Evolutionary conservation across 2,888 invertebrate genomes (phyloP).

Genomic region (Spatulosminthurus flaviceps): DNA sequence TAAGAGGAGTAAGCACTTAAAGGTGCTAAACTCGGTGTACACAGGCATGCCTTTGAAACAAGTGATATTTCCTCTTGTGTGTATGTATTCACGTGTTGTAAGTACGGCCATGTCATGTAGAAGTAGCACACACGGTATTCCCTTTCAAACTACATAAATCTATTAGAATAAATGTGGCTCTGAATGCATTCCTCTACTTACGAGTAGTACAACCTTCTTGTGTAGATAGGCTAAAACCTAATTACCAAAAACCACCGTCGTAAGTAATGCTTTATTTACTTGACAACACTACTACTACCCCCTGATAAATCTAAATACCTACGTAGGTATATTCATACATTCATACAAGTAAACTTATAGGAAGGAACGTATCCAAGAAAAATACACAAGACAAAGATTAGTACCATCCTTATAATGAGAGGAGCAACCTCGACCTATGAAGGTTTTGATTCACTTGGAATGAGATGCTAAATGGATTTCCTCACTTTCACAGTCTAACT

Average conservation of each 20-base stretch:
- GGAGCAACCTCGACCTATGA: background rate
- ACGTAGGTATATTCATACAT: too few relatives aligned
- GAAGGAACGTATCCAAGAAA: too few relatives aligned
- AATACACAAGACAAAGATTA: background rate
- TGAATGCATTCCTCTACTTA: background rate
- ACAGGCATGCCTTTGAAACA: conserved; percentile 43
- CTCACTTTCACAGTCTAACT: conserved; percentile 2
- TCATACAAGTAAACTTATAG: background rate
- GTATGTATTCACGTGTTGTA: background rate
- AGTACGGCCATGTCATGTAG: too few relatives aligned
- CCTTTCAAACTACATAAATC: conserved; percentile 6
- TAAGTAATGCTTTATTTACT: background rate
- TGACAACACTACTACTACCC: background rate
- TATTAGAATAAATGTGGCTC: background rate
- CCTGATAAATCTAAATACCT: too few relatives aligned
- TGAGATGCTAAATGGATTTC: conserved; percentile 40
- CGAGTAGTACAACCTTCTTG: too few relatives aligned
- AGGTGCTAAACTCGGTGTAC: conserved; percentile 50
- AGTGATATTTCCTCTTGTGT: conserved; percentile 32
- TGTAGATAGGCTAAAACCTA: background rate
- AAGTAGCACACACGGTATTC: too few relatives aligned
- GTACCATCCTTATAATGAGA: conserved; percentile 9
- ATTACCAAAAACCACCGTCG: conserved; percentile 3
- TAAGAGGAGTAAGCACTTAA: conserved; percentile 46
- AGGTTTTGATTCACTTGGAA: conserved; percentile 36